A percentile compares a stretch with the other conserved stretches of the same genome.
These are phyloP conservation scores for Tricholauxania praeusta DNA, from an alignment of 2,888 invertebrate genomes.

Conservation along the genomic window DNA sequence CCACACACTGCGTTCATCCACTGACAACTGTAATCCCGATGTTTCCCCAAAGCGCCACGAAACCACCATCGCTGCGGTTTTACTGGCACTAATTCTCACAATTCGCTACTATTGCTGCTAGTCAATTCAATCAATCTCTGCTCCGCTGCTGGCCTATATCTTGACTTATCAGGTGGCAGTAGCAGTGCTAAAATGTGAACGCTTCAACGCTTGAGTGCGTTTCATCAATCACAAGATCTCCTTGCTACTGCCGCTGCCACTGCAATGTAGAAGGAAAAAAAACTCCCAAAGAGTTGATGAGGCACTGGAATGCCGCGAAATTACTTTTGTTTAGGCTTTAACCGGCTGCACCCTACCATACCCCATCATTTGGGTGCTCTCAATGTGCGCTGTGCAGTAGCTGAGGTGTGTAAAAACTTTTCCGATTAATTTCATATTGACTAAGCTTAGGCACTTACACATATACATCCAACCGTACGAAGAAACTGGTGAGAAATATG, in stretches of 20 bases:
- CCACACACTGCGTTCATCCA: background rate
- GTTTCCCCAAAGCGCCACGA: too few species aligned
- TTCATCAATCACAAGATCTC: slow-evolving; percentile 52
- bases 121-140: background rate
- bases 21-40: background rate
- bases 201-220: slow-evolving; percentile 40
- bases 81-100: background rate
- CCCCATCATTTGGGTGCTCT: background rate
- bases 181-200: slow-evolving; percentile 44
- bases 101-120: slow-evolving; percentile 26
- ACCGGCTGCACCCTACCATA: slow-evolving; percentile 13
- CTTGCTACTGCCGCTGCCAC: slow-evolving; percentile 22
- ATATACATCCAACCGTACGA: background rate
- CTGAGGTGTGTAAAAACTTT: slow-evolving; percentile 46
- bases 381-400: background rate
- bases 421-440: slow-evolving; percentile 50
- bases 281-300: slow-evolving; percentile 53
- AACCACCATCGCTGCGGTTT: background rate
- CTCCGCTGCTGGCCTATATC: background rate
- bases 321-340: slow-evolving; percentile 49
- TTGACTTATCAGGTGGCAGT: background rate
- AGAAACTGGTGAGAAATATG: too few species aligned
- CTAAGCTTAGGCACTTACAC: background rate
- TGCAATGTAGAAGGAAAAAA: slow-evolving; percentile 6
- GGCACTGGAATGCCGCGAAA: slow-evolving; percentile 52